phyloP scores from a whole-genome alignment of 2,113 vertebrate genomes.

The Erythrolamprus reginae region DNA sequence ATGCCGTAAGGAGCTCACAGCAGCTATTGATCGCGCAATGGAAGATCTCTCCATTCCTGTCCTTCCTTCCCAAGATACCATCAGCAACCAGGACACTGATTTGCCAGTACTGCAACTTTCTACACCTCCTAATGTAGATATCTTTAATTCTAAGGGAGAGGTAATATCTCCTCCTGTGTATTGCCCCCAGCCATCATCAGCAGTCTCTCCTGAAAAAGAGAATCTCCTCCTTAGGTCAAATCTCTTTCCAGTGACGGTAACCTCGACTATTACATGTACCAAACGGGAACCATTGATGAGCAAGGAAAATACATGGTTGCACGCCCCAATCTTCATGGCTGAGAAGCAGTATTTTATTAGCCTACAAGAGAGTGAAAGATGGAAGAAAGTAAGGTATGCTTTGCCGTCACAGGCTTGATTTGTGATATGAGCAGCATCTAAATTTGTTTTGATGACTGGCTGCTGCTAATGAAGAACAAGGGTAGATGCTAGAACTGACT shows the following conservation, averaged over 20 bases:
- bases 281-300: slow-evolving; percentile 51
- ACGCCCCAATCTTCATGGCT: slow-evolving; percentile 22
- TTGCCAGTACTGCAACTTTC: not conserved
- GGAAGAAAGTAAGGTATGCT: slow-evolving; percentile 51
- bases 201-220: slow-evolving; percentile 26
- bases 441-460: not conserved
- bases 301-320: slow-evolving; percentile 47
- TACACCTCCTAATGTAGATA: not conserved
- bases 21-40: slow-evolving; percentile 58
- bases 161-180: not conserved
- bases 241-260: not conserved
- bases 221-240: slow-evolving; percentile 17
- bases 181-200: not conserved
- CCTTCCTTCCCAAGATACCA: slow-evolving; percentile 19
- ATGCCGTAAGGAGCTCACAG: slow-evolving; percentile 60
- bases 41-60: slow-evolving; percentile 33
- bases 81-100: slow-evolving; percentile 8
- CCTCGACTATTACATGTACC: slow-evolving; percentile 6
- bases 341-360: slow-evolving; percentile 48
- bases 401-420: not conserved
- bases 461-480: not conserved
- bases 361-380: slow-evolving; percentile 35
- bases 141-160: slow-evolving; percentile 14
- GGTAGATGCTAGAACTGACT: not conserved
- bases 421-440: not conserved